A percentile compares a stretch with the other conserved stretches of the same genome.
Evolutionary conservation across 2,113 vertebrate species (phyloP).

Genomic region (Ameiurus melas): DNA sequence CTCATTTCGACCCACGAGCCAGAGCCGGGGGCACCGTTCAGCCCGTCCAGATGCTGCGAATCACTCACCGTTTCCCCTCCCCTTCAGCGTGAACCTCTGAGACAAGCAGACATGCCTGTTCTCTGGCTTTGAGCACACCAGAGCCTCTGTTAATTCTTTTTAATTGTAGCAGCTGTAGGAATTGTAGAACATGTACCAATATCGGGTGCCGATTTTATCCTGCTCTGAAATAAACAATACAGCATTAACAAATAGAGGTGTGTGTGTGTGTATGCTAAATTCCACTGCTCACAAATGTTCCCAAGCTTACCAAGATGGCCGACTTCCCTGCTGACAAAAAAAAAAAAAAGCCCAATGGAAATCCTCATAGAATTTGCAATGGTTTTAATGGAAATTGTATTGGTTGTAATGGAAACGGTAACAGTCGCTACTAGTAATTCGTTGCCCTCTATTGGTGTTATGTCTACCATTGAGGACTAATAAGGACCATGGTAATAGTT

Average conservation of each 20-base stretch:
- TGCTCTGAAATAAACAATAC: constrained; percentile 47
- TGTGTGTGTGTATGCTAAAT: not conserved
- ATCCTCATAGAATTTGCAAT: too few relatives aligned
- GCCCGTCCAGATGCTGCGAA: constrained; percentile 7
- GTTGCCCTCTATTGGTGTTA: too few relatives aligned
- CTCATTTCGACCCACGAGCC: not conserved
- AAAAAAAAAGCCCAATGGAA: too few relatives aligned
- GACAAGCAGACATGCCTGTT: not conserved
- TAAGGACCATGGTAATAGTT: too few relatives aligned
- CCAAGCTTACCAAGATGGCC: not conserved
- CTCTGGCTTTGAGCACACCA: not conserved
- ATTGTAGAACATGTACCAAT: not conserved
- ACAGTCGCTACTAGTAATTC: too few relatives aligned
- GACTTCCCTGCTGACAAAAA: not conserved
- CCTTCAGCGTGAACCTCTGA: not conserved
- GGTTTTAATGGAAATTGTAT: too few relatives aligned
- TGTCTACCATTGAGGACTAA: too few relatives aligned
- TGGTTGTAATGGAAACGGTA: too few relatives aligned
- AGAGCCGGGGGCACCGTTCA: not conserved
- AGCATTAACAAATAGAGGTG: constrained; percentile 21
- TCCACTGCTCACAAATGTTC: not conserved
- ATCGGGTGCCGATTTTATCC: constrained; percentile 27
- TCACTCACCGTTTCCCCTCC: not conserved
- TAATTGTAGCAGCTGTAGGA: constrained; percentile 33
- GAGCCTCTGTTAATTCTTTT: constrained; percentile 22